Evolutionary conservation across 2,888 invertebrate species (phyloP).

Genomic region (Trilocha varians): DNA sequence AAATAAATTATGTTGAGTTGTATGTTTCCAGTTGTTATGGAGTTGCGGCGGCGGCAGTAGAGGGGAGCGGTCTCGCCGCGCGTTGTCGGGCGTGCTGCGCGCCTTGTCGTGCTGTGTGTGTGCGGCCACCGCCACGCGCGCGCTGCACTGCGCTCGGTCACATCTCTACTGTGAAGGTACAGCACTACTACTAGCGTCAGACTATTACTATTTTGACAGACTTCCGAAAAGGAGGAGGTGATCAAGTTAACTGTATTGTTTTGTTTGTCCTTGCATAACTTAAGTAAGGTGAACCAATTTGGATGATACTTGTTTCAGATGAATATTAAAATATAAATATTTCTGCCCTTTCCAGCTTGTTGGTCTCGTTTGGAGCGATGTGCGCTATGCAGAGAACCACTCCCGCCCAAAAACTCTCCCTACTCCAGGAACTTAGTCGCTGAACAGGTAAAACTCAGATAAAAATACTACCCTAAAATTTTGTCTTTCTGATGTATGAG

Average conservation of each 20-base stretch:
- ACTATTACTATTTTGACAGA: too few relatives aligned
- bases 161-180: constrained; percentile 56
- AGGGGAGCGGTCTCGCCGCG: constrained; percentile 51
- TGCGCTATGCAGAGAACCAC: constrained; percentile 49
- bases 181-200: neutral
- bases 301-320: too few relatives aligned
- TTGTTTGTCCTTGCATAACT: too few relatives aligned
- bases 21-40: constrained; percentile 50
- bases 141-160: constrained; percentile 44
- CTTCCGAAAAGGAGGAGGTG: too few relatives aligned
- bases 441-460: constrained; percentile 54
- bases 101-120: constrained; percentile 56
- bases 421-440: constrained; percentile 57
- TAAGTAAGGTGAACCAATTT: too few relatives aligned
- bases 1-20: neutral
- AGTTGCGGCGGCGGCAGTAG: constrained; percentile 54
- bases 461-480: too few relatives aligned
- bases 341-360: constrained; percentile 34
- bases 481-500: too few relatives aligned
- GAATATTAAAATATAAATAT: too few relatives aligned
- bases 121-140: constrained; percentile 44
- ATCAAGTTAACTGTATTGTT: too few relatives aligned
- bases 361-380: constrained; percentile 54
- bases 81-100: constrained; percentile 41
- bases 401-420: constrained; percentile 52